Base-by-base conservation (phyloP, 2,797 vertebrate species). In the Chaetophractus vellerosus region DNA sequence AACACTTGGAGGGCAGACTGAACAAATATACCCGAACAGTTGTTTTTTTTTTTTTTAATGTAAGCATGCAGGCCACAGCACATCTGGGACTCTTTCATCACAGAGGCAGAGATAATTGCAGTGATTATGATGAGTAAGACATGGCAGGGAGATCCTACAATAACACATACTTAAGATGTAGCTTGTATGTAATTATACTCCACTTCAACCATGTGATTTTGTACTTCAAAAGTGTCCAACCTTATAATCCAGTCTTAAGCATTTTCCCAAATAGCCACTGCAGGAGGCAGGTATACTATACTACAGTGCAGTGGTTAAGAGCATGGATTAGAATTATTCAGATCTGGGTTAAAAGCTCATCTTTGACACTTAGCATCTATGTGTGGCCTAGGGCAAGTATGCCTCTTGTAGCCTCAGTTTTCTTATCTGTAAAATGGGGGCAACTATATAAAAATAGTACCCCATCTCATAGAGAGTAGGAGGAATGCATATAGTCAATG, bases 131-230 rank as follows among this genome's bases (percentile, higher is more conserved):
- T 91, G 96, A 96, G 86, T 88, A 96, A 97, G 87, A 66, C 88
- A 78, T 15, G 41, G 71, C 85, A 87, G 57, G 88, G 26, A 84
- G 55, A 80, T 80, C 79, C 71, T 88, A 71, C 88, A 92, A 55
- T 86, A 95, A 96, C 84, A 90, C 82, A 82, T 92, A 92, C 69
- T 97, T 97, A 96, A 93, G 76, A 87, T 69, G 52, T 71, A 90
- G 92, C 92, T 96, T 93, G 83, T 81, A 64, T 96, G 69, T 97
- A 97, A 97, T 97, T 97, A 97, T 57, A 78, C 57, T 79, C 84
- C 21, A 50, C 95, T 95, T 86, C 61, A 89, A 55, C 26, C 74
- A 55, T 91, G 64, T 92, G 74, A 96, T 91, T 95, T 93, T 90
- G 63, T 80, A 97, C 95, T 96, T 97, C 91, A 95, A 94, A 97